phyloP scores from a whole-genome alignment of 2,888 invertebrate genomes.

The Serrognathus titanus region DNA sequence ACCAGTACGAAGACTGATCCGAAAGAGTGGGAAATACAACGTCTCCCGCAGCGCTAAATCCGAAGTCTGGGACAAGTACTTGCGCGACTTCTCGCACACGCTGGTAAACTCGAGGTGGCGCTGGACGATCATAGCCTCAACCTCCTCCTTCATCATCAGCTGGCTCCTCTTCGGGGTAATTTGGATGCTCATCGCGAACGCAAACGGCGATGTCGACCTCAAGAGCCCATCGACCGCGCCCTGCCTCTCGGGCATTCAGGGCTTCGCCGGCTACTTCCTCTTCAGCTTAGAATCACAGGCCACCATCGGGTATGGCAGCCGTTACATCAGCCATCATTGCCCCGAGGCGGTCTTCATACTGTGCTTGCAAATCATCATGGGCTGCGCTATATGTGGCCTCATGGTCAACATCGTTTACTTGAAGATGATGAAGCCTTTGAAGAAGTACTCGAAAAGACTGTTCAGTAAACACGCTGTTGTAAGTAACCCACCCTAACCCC shows the following conservation, averaged over 20 bases:
- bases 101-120: constrained; percentile 73
- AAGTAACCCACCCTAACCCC: constrained; percentile 34
- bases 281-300: constrained; percentile 82
- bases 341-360: constrained; percentile 80
- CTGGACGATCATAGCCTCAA: constrained; percentile 62
- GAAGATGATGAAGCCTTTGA: constrained; percentile 60
- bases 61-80: constrained; percentile 30
- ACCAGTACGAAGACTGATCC: constrained; percentile 30
- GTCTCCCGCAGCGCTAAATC: constrained; percentile 29
- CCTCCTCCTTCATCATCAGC: constrained; percentile 62
- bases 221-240: constrained; percentile 50
- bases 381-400: constrained; percentile 45
- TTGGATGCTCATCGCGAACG: constrained; percentile 74
- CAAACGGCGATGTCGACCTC: constrained; percentile 69
- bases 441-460: constrained; percentile 41
- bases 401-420: constrained; percentile 57
- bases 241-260: constrained; percentile 59
- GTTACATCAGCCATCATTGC: constrained; percentile 80
- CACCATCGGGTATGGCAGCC: constrained; percentile 79
- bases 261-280: constrained; percentile 66
- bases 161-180: constrained; percentile 77
- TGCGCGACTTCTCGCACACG: constrained; percentile 58
- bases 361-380: constrained; percentile 75
- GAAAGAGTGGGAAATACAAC: constrained; percentile 36
- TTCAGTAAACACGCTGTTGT: constrained; percentile 75